phyloP scores from a whole-genome alignment of 2,113 vertebrate species.

The Ptyas mucosa region DNA sequence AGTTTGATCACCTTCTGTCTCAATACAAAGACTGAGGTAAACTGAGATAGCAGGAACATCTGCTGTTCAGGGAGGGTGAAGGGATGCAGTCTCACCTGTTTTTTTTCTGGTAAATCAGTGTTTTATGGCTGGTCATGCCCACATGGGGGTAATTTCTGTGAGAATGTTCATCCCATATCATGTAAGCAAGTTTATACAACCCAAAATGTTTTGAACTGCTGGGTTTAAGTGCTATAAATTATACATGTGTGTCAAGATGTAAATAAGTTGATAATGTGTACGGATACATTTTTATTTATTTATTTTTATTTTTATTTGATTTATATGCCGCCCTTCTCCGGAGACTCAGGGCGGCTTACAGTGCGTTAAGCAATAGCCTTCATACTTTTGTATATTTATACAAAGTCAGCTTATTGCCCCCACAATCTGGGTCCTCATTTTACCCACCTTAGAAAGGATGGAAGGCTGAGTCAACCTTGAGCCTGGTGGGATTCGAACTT shows the following conservation, averaged over 20 bases:
- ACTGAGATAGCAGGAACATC: neutral
- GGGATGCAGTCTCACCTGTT: neutral
- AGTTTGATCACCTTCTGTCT: neutral
- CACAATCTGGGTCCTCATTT: no score
- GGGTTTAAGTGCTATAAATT: neutral
- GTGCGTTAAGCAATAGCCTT: no score
- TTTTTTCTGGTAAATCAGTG: neutral
- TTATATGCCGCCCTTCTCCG: no score
- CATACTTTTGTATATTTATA: no score
- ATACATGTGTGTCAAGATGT: neutral
- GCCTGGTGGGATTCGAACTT: no score
- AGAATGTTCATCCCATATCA: neutral
- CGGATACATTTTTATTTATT: no score
- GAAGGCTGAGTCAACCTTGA: no score
- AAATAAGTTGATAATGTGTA: neutral
- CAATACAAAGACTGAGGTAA: neutral
- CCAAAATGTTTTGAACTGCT: neutral
- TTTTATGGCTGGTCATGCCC: neutral
- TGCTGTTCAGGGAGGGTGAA: neutral
- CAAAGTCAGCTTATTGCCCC: no score
- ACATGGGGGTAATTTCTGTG: neutral
- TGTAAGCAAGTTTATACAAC: neutral
- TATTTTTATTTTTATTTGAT: no score
- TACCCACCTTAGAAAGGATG: no score
- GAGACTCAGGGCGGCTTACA: no score